A percentile compares a stretch with the other conserved stretches of the same genome.
Evolutionary conservation across 2,113 vertebrate species (phyloP).

Genomic region (Monopterus albus): DNA sequence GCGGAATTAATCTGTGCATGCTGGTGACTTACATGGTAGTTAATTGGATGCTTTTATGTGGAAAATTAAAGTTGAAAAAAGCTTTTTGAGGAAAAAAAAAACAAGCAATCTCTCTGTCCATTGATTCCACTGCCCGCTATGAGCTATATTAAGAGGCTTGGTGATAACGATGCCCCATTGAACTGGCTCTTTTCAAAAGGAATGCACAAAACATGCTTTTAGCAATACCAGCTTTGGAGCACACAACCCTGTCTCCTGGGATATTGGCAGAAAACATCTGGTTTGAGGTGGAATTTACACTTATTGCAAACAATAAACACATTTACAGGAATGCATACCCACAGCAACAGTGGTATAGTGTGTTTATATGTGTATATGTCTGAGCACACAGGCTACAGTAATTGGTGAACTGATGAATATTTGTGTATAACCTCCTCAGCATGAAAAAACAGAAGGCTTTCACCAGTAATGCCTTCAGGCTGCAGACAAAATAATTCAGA

Average conservation of each 20-base stretch:
- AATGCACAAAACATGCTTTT: slow-evolving; percentile 27
- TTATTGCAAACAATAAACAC: slow-evolving; percentile 55
- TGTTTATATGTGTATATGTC: slow-evolving; percentile 28
- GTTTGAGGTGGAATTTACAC: slow-evolving; percentile 36
- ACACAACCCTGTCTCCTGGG: not conserved
- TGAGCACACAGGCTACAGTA: slow-evolving; percentile 46
- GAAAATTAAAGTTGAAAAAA: slow-evolving; percentile 39
- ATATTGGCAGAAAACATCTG: slow-evolving; percentile 35
- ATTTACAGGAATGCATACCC: slow-evolving; percentile 49
- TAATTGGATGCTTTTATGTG: slow-evolving; percentile 48
- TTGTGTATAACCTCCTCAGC: slow-evolving; percentile 61
- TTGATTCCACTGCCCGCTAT: slow-evolving; percentile 26
- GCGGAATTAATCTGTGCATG: slow-evolving; percentile 17
- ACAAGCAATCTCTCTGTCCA: slow-evolving; percentile 42
- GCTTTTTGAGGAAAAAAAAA: slow-evolving; percentile 31
- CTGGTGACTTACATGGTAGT: slow-evolving; percentile 10
- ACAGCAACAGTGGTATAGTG: not conserved
- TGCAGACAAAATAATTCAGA: slow-evolving; percentile 54
- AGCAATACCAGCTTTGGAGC: slow-evolving; percentile 5
- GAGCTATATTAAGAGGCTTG: slow-evolving; percentile 33
- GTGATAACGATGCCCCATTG: slow-evolving; percentile 41
- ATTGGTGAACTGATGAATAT: slow-evolving; percentile 76
- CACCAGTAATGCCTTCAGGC: slow-evolving; percentile 56
- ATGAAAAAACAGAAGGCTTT: slow-evolving; percentile 61
- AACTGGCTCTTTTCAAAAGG: slow-evolving; percentile 21